phyloP scores from a whole-genome alignment of 2,113 vertebrate species.

The Platysteira castanea region DNA sequence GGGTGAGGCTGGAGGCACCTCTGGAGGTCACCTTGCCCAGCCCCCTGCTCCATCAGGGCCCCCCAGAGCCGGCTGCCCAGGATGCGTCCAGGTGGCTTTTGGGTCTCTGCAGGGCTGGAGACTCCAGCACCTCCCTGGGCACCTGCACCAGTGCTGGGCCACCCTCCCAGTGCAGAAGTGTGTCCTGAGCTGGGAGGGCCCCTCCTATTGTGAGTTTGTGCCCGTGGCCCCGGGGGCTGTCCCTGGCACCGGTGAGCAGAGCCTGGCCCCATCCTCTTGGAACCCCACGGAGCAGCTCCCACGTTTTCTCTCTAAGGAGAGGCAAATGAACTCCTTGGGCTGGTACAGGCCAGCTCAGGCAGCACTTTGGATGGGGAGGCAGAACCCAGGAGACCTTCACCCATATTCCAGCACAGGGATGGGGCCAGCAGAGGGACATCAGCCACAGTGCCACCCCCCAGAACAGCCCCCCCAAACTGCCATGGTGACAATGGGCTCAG shows the following conservation, averaged over 20 bases:
- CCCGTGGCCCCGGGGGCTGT: neutral
- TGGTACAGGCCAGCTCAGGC: neutral
- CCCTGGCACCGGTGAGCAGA: neutral
- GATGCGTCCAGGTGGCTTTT: neutral
- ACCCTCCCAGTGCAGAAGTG: too few species aligned
- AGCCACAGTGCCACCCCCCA: neutral
- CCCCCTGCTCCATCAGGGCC: neutral
- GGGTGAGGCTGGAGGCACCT: neutral
- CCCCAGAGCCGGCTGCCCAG: neutral
- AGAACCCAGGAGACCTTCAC: neutral
- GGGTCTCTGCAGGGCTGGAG: neutral
- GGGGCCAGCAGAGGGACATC: neutral
- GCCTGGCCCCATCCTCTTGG: neutral
- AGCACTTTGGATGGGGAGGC: neutral
- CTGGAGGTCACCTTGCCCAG: neutral
- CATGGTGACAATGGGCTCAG: neutral
- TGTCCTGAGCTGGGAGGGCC: too few species aligned
- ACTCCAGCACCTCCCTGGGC: neutral
- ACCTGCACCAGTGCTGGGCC: neutral
- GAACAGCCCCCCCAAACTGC: neutral
- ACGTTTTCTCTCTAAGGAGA: neutral
- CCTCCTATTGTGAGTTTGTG: neutral
- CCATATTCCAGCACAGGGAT: accelerated
- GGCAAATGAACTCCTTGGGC: neutral
- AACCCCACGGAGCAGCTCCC: neutral